Evolutionary conservation across 2,888 invertebrate genomes (phyloP).

Genomic region (Drosophila melanosoma): DNA sequence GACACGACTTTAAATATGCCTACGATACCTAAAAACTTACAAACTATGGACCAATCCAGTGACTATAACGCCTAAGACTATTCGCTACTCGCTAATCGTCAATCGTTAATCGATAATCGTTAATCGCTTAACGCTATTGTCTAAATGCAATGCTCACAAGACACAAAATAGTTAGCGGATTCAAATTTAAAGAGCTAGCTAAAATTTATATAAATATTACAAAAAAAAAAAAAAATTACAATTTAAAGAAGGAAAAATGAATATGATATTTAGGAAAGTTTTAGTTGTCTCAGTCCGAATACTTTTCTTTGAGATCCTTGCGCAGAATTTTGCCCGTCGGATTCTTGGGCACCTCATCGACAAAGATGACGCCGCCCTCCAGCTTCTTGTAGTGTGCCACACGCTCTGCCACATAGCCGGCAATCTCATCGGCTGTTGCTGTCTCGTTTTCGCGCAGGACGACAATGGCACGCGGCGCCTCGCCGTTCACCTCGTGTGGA

Average conservation of each 20-base stretch:
- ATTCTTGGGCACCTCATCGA: constrained; percentile 91
- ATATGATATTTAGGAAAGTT: not conserved
- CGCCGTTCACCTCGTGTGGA: constrained; percentile 89
- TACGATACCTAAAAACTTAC: constrained; percentile 52
- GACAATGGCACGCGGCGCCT: constrained; percentile 91
- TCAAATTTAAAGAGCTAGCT: constrained; percentile 1
- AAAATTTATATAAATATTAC: constrained; percentile 10
- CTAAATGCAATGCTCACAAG: constrained; percentile 51
- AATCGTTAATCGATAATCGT: constrained; percentile 22
- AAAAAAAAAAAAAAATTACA: constrained; percentile 3
- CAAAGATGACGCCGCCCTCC: constrained; percentile 88
- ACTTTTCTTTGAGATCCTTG: constrained; percentile 86
- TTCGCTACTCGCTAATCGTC: constrained; percentile 12
- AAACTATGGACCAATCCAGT: constrained; percentile 64
- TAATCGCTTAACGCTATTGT: constrained; percentile 28
- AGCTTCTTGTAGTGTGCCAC: constrained; percentile 92
- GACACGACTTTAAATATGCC: constrained; percentile 21
- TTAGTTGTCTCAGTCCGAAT: constrained; percentile 70
- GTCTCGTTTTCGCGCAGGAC: constrained; percentile 86
- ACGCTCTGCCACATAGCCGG: constrained; percentile 88
- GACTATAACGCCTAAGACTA: constrained; percentile 49
- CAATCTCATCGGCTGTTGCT: constrained; percentile 86
- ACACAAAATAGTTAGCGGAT: not conserved
- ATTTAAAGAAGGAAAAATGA: constrained; percentile 3
- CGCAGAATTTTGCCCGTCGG: constrained; percentile 92